A percentile compares a stretch with the other conserved stretches of the same genome.
Conservation (phyloP, 2,888 invertebrate species). For the Tinea pellionella region DNA sequence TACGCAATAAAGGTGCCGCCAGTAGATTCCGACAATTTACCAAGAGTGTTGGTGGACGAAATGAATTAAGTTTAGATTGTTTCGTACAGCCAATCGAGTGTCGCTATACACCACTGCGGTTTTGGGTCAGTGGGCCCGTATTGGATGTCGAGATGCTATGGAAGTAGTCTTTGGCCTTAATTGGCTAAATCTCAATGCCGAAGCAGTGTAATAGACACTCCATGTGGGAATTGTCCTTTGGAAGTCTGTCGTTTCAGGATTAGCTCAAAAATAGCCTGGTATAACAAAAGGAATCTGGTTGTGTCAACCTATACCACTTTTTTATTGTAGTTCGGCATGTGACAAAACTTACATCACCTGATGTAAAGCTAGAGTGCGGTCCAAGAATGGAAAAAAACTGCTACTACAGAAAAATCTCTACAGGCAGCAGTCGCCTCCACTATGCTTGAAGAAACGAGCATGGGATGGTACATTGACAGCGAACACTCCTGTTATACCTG, state of each 20-base stretch:
- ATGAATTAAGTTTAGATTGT: constrained; percentile 13
- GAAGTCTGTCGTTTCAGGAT: neutral
- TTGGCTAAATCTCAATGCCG: neutral
- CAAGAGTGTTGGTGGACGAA: constrained; percentile 3
- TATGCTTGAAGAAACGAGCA: too few species aligned
- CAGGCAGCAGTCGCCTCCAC: too few species aligned
- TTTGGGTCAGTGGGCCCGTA: neutral
- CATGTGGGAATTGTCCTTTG: neutral
- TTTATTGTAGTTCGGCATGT: too few species aligned
- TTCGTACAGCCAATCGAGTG: constrained; percentile 10
- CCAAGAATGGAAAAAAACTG: too few species aligned
- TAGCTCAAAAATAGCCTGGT: too few species aligned
- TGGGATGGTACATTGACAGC: too few species aligned
- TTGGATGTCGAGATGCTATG: neutral
- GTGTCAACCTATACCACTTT: too few species aligned
- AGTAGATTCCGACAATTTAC: constrained; percentile 3
- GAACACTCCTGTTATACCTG: too few species aligned
- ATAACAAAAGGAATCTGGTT: too few species aligned
- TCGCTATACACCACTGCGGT: constrained; percentile 8
- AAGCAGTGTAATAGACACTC: neutral
- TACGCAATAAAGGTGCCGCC: neutral
- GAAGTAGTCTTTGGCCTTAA: constrained; percentile 8
- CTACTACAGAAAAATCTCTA: too few species aligned
- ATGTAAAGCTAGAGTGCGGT: too few species aligned
- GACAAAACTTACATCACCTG: too few species aligned